Base-by-base conservation (phyloP, 2,888 invertebrate species). In the Drosophila siamana region DNA sequence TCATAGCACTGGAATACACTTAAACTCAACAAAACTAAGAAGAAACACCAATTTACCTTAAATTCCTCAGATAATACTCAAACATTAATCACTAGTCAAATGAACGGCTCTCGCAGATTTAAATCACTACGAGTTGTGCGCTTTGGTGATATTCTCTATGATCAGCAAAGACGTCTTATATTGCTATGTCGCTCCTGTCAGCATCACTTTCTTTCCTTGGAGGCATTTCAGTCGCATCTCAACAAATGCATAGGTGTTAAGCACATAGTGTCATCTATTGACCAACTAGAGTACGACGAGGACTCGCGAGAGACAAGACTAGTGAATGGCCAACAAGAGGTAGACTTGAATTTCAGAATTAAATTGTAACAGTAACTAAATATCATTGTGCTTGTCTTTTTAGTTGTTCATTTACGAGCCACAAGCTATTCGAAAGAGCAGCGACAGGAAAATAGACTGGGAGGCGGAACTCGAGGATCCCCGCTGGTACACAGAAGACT, bases 381-480 rank as follows among this genome's bases (percentile, higher is more conserved):
- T 24, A 6, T n/a, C 9, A 0, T 15, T 28, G 9, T 11, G 2
- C 8, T 11, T 28, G 9, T 11, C 9, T n/a, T 55, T 61, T 0
- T 40, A 90, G 90, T 69, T 89, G 22, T 55, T 69, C 6, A 77
- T 90, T 46, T 90, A 90, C 43, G 87, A 90, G 15, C 80, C 83
- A 4, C 71, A 74, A 3, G 90, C 86, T 3, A 79, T 90, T 2
- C 73, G 74, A 4, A 55, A 50, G n/a, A 13, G 41, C 1, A 50
- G 40, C 0, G 69, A 71, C 9, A 64, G 40, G 22, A 11, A 55
- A 1, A 80, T 90, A 22, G 90, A 91, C 59, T 80, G 89, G 64
- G 86, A 90, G 22, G 86, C 89, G 0, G 90, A 90, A 47, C 68
- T 90, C 9, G 80, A 89, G 33, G 79, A 90, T 74, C 90, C 90